Conservation (phyloP, 2,888 invertebrate genomes). For the Drosophila yooni region DNA sequence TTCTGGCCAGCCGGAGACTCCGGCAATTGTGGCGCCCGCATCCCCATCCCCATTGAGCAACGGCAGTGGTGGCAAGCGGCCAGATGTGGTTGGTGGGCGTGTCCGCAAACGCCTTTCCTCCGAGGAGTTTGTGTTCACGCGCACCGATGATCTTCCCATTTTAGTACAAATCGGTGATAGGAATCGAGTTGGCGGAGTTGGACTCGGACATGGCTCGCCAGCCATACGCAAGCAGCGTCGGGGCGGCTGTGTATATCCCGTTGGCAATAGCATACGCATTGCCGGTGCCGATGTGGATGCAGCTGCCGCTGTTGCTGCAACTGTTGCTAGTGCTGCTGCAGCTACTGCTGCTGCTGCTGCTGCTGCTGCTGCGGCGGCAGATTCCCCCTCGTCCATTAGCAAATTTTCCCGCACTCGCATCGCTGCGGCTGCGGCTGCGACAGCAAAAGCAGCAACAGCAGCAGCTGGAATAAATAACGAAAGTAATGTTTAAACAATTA, state of each 20-base stretch:
- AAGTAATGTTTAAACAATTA: conserved; percentile 77
- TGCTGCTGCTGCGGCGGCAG: conserved; percentile 15
- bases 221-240: conserved; percentile 87
- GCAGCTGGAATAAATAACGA: conserved; percentile 66
- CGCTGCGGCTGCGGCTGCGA: conserved; percentile 52
- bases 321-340: conserved; percentile 30
- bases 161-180: conserved; percentile 85
- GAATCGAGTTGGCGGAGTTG: conserved; percentile 41
- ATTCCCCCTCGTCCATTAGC: conserved; percentile 69
- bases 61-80: conserved; percentile 44
- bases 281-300: conserved; percentile 42
- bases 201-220: conserved; percentile 78
- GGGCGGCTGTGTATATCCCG: conserved; percentile 88
- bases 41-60: conserved; percentile 54
- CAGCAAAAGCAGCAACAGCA: conserved; percentile 35
- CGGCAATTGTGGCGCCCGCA: conserved; percentile 65
- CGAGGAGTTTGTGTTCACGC: conserved; percentile 83
- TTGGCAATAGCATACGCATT: conserved; percentile 62
- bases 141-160: conserved; percentile 87
- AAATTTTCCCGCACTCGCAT: conserved; percentile 70
- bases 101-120: conserved; percentile 83
- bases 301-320: conserved; percentile 26
- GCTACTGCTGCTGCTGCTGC: conserved; percentile 23
- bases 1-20: conserved; percentile 47
- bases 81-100: conserved; percentile 74